A percentile compares a stretch with the other conserved stretches of the same genome.
Conservation (phyloP, 1,140 invertebrate genomes). For the Homalodisca vitripennis region DNA sequence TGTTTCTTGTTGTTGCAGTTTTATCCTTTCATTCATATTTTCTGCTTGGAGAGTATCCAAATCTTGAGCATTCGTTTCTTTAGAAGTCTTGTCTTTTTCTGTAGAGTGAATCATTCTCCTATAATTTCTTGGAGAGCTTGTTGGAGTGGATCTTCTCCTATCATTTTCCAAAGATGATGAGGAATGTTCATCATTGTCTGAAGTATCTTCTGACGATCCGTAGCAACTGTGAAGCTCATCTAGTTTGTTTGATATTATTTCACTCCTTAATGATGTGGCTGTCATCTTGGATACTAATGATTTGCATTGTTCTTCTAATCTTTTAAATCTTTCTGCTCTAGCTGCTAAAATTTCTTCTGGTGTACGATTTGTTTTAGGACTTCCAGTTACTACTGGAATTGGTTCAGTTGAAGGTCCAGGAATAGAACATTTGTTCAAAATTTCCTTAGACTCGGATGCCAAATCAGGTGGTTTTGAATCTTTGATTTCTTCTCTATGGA, state of each 20-base stretch:
- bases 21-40: neutral
- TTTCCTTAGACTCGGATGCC: neutral
- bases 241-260: constrained; percentile 56
- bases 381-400: neutral
- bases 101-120: neutral
- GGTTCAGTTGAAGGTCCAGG: neutral
- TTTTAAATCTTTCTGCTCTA: constrained; percentile 60
- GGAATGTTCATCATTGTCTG: constrained; percentile 2
- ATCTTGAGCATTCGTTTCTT: neutral
- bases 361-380: constrained; percentile 40
- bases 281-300: constrained; percentile 63
- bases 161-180: neutral
- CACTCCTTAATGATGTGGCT: constrained; percentile 59
- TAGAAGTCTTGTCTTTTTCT: neutral
- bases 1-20: neutral
- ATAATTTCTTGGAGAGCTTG: neutral
- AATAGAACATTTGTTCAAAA: neutral
- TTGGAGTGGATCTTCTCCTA: neutral
- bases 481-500: neutral
- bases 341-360: constrained; percentile 58
- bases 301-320: constrained; percentile 67
- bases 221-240: constrained; percentile 52
- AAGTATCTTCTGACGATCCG: constrained; percentile 29
- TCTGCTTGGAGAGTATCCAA: too few species aligned
- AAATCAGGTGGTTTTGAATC: neutral